These are phyloP conservation scores for Solenopsis invicta DNA, from an alignment of 1,140 invertebrate genomes.

Conservation along the genomic window DNA sequence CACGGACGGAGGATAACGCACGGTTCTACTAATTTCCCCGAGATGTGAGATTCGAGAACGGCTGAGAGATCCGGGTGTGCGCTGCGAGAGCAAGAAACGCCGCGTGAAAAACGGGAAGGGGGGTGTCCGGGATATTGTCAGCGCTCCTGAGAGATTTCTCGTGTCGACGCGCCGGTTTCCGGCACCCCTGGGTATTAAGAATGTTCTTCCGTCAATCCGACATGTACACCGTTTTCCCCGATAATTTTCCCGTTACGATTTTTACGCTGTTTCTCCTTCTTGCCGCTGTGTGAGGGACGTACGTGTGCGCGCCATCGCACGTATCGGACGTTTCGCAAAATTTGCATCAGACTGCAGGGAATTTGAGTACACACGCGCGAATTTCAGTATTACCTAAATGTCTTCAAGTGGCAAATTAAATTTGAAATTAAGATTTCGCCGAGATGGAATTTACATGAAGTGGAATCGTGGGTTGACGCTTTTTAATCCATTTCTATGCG, in stretches of 20 bases:
- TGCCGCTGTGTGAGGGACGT: not conserved
- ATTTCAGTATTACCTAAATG: constrained; percentile 46
- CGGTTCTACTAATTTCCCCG: constrained; percentile 30
- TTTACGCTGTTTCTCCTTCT: not conserved
- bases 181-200: constrained; percentile 30
- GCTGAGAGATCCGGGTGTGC: not conserved
- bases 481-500: not conserved
- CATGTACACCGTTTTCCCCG: constrained; percentile 24
- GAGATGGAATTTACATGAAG: not conserved
- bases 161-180: constrained; percentile 32
- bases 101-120: constrained; percentile 17
- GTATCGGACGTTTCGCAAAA: not conserved
- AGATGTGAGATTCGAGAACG: constrained; percentile 15
- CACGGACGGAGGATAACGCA: not conserved
- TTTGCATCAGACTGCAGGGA: constrained; percentile 39
- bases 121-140: not conserved
- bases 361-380: constrained; percentile 2
- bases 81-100: constrained; percentile 24
- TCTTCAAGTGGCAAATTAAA: constrained; percentile 9
- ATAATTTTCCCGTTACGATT: constrained; percentile 34
- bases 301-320: not conserved
- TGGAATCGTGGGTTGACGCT: not conserved
- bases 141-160: constrained; percentile 43
- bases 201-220: constrained; percentile 35
- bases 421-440: not conserved